phyloP scores from a whole-genome alignment of 2,888 invertebrate genomes.

The Megastigmus dorsalis region DNA sequence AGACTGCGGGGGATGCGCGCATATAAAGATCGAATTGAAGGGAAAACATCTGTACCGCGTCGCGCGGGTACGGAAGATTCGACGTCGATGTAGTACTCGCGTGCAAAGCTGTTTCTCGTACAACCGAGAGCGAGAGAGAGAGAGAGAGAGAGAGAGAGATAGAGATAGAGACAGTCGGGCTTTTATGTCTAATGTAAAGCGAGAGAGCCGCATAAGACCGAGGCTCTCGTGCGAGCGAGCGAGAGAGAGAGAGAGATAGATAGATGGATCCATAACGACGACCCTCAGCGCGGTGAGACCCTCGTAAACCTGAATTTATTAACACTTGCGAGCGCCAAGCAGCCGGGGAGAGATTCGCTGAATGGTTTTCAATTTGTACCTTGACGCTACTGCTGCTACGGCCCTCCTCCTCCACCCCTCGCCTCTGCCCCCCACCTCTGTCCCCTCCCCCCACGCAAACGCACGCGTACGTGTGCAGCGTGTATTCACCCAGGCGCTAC shows the following conservation, averaged over 20 bases:
- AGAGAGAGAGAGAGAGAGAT: too few relatives aligned
- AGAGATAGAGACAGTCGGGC: too few relatives aligned
- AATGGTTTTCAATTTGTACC: constrained; percentile 75
- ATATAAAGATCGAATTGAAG: constrained; percentile 23
- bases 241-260: constrained; percentile 39
- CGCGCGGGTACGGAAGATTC: not conserved
- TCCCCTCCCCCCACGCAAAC: not conserved
- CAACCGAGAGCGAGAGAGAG: not conserved
- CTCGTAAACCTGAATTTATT: constrained; percentile 74
- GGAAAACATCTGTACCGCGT: constrained; percentile 33
- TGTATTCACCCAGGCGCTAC: not conserved
- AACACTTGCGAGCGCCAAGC: constrained; percentile 68
- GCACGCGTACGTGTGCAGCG: not conserved
- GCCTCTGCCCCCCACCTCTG: constrained; percentile 30
- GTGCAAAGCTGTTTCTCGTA: constrained; percentile 11
- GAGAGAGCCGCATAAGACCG: too few relatives aligned
- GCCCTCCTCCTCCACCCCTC: constrained; percentile 31
- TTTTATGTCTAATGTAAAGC: constrained; percentile 59
- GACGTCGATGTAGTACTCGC: not conserved
- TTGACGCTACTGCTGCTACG: too few relatives aligned
- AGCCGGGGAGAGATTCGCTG: constrained; percentile 68
- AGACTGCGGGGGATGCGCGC: not conserved
- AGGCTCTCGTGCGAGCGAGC: constrained; percentile 17
- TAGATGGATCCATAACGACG: constrained; percentile 63
- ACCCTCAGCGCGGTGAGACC: constrained; percentile 50